phyloP scores from a whole-genome alignment of 2,113 vertebrate species.

The Platysteira castanea region DNA sequence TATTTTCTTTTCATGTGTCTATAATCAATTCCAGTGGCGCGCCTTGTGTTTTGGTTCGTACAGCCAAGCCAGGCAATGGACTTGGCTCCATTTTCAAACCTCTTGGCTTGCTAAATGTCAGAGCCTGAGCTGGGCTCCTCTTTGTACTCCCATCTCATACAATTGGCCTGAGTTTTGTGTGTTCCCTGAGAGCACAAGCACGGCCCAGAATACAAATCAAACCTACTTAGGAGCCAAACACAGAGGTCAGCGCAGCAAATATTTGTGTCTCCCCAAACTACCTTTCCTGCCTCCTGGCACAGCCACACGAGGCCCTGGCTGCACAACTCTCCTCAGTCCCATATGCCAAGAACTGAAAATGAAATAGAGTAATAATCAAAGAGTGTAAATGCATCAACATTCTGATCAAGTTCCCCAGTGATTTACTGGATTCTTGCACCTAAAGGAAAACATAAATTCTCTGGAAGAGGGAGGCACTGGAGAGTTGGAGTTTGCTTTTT shows the following conservation, averaged over 20 bases:
- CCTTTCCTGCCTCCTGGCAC: constrained; percentile 44
- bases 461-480: neutral
- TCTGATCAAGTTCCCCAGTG: neutral
- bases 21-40: constrained; percentile 66
- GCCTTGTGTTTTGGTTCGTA: constrained; percentile 59
- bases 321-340: neutral
- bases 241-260: constrained; percentile 35
- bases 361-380: neutral
- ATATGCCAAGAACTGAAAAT: neutral
- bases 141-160: constrained; percentile 32
- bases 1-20: constrained; percentile 68
- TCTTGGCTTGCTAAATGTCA: constrained; percentile 56
- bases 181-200: constrained; percentile 21
- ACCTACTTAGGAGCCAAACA: constrained; percentile 18
- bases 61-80: constrained; percentile 56
- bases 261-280: constrained; percentile 45
- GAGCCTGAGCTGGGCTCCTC: constrained; percentile 34
- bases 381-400: constrained; percentile 18
- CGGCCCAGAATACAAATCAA: constrained; percentile 16
- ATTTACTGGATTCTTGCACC: neutral
- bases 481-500: neutral
- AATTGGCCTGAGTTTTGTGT: constrained; percentile 20
- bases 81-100: constrained; percentile 52
- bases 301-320: neutral
- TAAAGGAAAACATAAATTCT: neutral